Percentiles rank a stretch among this genome's conserved stretches.
These are phyloP conservation scores for Chiroxiphia lanceolata DNA, from an alignment of 2,797 vertebrate genomes.

Conservation along the genomic window DNA sequence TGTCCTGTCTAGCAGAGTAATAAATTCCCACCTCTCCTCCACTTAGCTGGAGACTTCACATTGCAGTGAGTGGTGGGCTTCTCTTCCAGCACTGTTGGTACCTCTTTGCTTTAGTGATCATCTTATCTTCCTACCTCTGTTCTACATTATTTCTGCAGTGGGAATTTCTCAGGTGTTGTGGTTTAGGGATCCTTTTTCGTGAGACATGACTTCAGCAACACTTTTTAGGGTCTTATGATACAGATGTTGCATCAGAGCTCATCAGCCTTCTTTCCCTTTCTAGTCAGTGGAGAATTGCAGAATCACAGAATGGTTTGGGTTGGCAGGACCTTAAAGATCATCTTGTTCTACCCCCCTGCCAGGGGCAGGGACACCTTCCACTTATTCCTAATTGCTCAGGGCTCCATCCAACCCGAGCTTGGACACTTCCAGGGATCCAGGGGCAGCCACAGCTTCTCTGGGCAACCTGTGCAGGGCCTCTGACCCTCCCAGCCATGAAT, in stretches of 20 bases:
- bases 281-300: neutral
- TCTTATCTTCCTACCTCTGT: neutral
- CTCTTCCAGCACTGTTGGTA: neutral
- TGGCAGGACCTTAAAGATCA: neutral
- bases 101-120: neutral
- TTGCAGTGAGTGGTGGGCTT: neutral
- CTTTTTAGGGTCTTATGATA: neutral
- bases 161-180: neutral
- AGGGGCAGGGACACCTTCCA: neutral
- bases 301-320: neutral
- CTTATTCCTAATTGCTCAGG: neutral
- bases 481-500: neutral
- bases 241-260: neutral
- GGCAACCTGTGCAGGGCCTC: rapidly evolving
- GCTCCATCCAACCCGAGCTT: neutral
- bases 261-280: neutral
- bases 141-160: neutral
- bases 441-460: neutral
- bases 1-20: neutral
- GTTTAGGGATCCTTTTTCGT: neutral
- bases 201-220: neutral
- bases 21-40: neutral
- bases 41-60: neutral
- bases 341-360: neutral
- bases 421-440: neutral